Evolutionary conservation across 23 tunicate genomes (phyloP).

Genomic region (Ascidia mentula): DNA sequence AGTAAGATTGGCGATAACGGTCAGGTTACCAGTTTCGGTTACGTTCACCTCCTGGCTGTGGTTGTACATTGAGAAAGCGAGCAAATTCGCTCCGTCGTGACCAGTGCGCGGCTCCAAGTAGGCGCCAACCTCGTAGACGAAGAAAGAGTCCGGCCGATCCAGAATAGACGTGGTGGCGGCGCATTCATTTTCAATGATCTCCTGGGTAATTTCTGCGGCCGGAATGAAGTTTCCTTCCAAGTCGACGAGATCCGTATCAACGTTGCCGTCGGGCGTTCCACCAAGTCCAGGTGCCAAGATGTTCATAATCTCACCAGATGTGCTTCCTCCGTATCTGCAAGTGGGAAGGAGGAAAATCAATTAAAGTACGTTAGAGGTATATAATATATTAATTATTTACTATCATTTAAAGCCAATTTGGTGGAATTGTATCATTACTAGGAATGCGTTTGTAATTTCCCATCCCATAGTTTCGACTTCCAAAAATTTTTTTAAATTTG

Average conservation of each 20-base stretch:
- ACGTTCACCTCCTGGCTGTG: neutral
- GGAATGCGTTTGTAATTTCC: no score
- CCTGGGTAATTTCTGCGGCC: neutral
- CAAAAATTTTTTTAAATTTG: no score
- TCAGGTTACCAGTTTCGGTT: neutral
- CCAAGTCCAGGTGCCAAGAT: neutral
- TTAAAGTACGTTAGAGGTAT: no score
- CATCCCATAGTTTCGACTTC: no score
- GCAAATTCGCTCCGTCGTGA: conserved; percentile 12
- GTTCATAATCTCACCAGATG: neutral
- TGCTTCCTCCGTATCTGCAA: conserved; percentile 3
- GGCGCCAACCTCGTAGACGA: conserved; percentile 13
- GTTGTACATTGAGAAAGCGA: conserved; percentile 9
- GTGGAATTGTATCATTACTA: no score
- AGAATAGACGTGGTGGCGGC: conserved; percentile 9
- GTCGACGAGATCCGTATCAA: conserved; percentile 18
- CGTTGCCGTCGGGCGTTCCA: conserved; percentile 22
- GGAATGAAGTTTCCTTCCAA: neutral
- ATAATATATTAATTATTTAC: no score
- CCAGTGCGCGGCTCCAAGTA: conserved; percentile 14
- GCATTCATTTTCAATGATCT: neutral
- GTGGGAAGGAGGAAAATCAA: no score
- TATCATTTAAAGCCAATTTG: no score
- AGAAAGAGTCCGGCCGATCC: neutral
- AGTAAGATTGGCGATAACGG: neutral